Evolutionary conservation across 2,797 vertebrate genomes (phyloP).

Genomic region (Sternarchorhynchus goeldii): DNA sequence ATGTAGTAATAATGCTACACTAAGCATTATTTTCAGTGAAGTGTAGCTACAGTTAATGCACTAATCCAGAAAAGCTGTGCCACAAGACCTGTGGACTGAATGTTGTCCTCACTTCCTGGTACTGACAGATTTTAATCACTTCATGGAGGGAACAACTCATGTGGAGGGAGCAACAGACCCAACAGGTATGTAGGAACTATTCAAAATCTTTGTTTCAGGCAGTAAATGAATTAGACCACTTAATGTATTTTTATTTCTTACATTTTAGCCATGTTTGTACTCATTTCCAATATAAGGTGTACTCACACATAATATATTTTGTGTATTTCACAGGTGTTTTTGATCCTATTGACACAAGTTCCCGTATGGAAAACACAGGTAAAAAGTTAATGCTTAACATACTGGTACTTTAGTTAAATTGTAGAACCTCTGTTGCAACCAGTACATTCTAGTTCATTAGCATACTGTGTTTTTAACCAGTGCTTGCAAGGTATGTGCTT

Average conservation of each 20-base stretch:
- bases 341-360: constrained; percentile 52
- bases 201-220: neutral
- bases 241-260: neutral
- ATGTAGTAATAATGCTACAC: no score
- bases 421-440: no score
- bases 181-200: constrained; percentile 52
- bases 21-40: neutral
- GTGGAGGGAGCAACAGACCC: constrained; percentile 27
- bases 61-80: neutral
- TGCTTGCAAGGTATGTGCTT: no score
- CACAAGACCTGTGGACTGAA: neutral
- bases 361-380: constrained; percentile 67
- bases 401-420: neutral
- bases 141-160: constrained; percentile 45
- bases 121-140: constrained; percentile 51
- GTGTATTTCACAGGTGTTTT: constrained; percentile 52
- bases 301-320: neutral
- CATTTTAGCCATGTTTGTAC: no score
- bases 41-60: neutral
- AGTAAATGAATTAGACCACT: neutral
- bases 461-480: no score
- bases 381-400: constrained; percentile 31
- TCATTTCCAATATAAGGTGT: neutral
- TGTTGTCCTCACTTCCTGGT: neutral
- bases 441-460: no score